Evolutionary conservation across 2,888 invertebrate genomes (phyloP).

Genomic region (Stramonita haemastoma): DNA sequence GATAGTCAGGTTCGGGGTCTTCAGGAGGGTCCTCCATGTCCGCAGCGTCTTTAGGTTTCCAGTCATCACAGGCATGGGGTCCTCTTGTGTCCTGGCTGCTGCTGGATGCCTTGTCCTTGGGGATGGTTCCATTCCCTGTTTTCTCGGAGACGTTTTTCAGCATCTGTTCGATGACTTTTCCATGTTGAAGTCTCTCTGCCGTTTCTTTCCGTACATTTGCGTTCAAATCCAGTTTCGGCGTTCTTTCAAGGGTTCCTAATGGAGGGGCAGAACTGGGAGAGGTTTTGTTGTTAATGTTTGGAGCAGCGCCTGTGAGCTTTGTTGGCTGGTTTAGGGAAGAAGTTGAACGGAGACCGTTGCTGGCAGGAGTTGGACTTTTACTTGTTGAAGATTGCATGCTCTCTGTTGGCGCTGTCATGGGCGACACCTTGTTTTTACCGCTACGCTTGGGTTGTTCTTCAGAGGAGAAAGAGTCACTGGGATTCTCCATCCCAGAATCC

Average conservation of each 20-base stretch:
- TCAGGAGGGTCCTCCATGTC: neutral
- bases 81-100: neutral
- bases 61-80: neutral
- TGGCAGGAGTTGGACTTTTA: too few relatives aligned
- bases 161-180: neutral
- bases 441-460: neutral
- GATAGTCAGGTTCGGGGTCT: constrained; percentile 27
- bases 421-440: neutral
- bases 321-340: neutral
- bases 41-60: neutral
- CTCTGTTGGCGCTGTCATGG: neutral
- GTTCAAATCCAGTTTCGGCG: too few relatives aligned
- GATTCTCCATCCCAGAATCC: constrained; percentile 29
- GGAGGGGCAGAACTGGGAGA: neutral
- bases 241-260: too few relatives aligned
- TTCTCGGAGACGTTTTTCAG: neutral
- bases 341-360: neutral
- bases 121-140: neutral
- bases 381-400: neutral
- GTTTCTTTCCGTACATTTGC: neutral
- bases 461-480: constrained; percentile 29
- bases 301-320: neutral
- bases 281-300: neutral
- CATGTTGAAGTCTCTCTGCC: neutral
- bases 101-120: neutral